A percentile compares a stretch with the other conserved stretches of the same genome.
Evolutionary conservation across 2,888 invertebrate species (phyloP).

Genomic region (Dicyrtomina minuta): DNA sequence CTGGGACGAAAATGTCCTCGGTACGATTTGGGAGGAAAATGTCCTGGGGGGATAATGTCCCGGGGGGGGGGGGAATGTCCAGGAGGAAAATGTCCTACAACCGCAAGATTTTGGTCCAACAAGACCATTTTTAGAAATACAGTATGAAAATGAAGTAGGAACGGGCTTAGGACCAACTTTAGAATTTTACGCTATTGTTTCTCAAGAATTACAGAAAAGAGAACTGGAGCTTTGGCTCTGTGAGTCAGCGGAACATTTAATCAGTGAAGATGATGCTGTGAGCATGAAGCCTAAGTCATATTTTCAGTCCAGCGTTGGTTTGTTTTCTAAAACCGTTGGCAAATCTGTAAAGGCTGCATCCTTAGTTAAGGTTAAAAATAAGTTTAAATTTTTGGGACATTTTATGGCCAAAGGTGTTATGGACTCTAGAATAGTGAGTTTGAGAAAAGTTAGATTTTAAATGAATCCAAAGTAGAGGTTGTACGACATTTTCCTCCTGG

Average conservation of each 20-base stretch:
- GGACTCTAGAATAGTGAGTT: slow-evolving; percentile 93
- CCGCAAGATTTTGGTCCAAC: slow-evolving; percentile 89
- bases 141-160: slow-evolving; percentile 64
- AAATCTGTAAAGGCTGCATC: slow-evolving; percentile 74
- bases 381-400: slow-evolving; percentile 95
- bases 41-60: too few relatives aligned
- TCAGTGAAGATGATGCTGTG: slow-evolving; percentile 55
- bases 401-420: slow-evolving; percentile 99
- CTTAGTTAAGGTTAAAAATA: slow-evolving; percentile 79
- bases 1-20: too few relatives aligned
- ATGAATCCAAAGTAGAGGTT: neutral
- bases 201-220: slow-evolving; percentile 85
- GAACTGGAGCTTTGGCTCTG: slow-evolving; percentile 95
- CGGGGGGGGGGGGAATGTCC: too few relatives aligned
- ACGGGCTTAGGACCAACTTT: slow-evolving; percentile 94
- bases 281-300: slow-evolving; percentile 61
- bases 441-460: too few relatives aligned
- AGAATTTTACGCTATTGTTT: slow-evolving; percentile 97
- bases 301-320: slow-evolving; percentile 76
- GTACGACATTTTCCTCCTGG: too few relatives aligned
- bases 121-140: slow-evolving; percentile 86
- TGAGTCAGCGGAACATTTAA: slow-evolving; percentile 54
- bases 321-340: slow-evolving; percentile 89
- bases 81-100: too few relatives aligned
- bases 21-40: too few relatives aligned